Conservation (phyloP, 2,797 vertebrate genomes). For the Ctenopoma multispine region DNA sequence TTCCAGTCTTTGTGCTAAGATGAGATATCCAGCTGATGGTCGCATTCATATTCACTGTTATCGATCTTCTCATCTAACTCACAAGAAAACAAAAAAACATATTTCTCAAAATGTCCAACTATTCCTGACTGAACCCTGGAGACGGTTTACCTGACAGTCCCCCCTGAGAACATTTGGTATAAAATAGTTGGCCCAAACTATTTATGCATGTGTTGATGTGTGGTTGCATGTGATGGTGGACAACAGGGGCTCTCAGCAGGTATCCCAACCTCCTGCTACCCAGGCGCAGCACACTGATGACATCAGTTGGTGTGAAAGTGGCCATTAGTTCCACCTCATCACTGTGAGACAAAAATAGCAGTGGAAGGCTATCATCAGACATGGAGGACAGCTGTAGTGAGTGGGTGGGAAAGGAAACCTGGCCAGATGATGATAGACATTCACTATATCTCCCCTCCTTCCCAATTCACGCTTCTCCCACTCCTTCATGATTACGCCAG, state of each 20-base stretch:
- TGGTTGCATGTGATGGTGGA: conserved; percentile 32
- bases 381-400: conserved; percentile 80
- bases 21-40: not conserved
- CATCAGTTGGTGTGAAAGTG: conserved; percentile 80
- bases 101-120: not conserved
- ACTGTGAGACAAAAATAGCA: conserved; percentile 82
- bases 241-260: conserved; percentile 69
- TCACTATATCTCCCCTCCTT: conserved; percentile 57
- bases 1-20: not conserved
- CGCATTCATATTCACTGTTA: not conserved
- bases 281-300: conserved; percentile 73
- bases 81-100: not conserved
- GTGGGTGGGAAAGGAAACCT: conserved; percentile 74
- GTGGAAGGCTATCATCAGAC: conserved; percentile 73
- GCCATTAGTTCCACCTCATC: conserved; percentile 86
- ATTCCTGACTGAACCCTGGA: not conserved
- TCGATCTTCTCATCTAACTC: conserved; percentile 7
- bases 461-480: conserved; percentile 58
- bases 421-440: conserved; percentile 81
- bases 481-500: conserved; percentile 51
- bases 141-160: conserved; percentile 1
- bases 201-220: conserved; percentile 13
- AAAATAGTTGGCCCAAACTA: conserved; percentile 39
- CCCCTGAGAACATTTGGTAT: conserved; percentile 8
- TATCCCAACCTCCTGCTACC: conserved; percentile 59